phyloP scores from a whole-genome alignment of 2,797 vertebrate species.

The Paramormyrops hopkinsi region DNA sequence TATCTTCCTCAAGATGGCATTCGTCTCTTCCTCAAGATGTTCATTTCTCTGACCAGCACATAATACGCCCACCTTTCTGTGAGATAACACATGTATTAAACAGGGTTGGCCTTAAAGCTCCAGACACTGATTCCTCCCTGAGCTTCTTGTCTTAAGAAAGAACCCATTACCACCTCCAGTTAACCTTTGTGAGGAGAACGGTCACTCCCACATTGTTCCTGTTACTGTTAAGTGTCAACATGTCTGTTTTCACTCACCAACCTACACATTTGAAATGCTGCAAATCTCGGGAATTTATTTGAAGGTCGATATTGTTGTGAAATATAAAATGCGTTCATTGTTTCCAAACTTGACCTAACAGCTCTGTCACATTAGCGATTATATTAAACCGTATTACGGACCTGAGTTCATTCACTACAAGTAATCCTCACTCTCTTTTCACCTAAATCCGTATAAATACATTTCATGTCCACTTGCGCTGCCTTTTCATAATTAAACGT shows the following conservation, averaged over 20 bases:
- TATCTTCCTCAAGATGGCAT: neutral
- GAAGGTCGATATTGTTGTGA: neutral
- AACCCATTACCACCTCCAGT: neutral
- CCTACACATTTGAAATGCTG: neutral
- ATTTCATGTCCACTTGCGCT: neutral
- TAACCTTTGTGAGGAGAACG: neutral
- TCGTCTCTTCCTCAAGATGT: neutral
- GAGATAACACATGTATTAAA: neutral
- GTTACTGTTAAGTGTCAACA: neutral
- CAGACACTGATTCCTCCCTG: neutral
- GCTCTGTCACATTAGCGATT: neutral
- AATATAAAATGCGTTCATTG: neutral
- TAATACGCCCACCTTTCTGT: neutral
- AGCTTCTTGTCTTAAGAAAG: neutral
- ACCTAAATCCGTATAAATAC: neutral
- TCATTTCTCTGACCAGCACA: neutral
- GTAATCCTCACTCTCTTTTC: neutral
- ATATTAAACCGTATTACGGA: neutral
- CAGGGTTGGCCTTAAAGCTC: neutral
- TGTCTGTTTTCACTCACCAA: neutral
- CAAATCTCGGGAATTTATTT: neutral
- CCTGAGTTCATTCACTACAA: neutral
- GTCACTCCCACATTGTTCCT: constrained; percentile 1
- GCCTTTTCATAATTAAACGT: neutral
- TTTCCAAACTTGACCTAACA: neutral